Conservation (phyloP, 2,113 vertebrate species). For the Nanorana parkeri region DNA sequence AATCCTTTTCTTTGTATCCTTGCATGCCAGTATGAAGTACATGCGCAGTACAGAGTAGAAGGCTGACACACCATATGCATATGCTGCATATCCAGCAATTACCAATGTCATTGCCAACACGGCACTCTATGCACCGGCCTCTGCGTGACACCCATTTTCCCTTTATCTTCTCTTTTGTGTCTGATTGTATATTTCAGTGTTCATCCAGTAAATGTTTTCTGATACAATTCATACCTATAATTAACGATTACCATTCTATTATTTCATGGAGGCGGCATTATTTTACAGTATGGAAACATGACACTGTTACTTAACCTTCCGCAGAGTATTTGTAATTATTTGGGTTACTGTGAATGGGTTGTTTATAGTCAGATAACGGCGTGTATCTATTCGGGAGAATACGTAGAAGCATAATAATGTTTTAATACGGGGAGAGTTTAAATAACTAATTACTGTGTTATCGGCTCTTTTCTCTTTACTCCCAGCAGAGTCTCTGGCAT, state of each 20-base stretch:
- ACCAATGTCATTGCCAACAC: constrained; percentile 16
- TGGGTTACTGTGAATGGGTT: too few relatives aligned
- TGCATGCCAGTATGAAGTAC: too few relatives aligned
- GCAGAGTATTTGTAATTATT: neutral
- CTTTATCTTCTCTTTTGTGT: constrained; percentile 40
- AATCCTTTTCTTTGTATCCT: too few relatives aligned
- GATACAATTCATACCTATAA: constrained; percentile 25
- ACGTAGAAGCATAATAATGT: too few relatives aligned
- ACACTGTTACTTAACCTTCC: neutral
- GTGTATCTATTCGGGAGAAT: too few relatives aligned
- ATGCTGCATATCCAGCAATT: constrained; percentile 4
- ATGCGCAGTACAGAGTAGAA: too few relatives aligned
- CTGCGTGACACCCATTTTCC: constrained; percentile 6
- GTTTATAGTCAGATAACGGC: too few relatives aligned
- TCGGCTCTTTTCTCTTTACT: too few relatives aligned
- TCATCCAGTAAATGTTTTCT: constrained; percentile 9
- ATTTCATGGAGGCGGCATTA: neutral
- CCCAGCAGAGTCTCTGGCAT: too few relatives aligned
- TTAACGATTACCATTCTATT: constrained; percentile 46
- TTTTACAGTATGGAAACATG: neutral
- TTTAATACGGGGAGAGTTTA: too few relatives aligned
- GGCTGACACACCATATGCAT: too few relatives aligned
- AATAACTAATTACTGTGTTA: too few relatives aligned
- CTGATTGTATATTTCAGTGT: neutral
- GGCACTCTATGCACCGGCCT: neutral